Evolutionary conservation across 2,113 vertebrate genomes (phyloP).

Genomic region (Ploceus nigricollis): DNA sequence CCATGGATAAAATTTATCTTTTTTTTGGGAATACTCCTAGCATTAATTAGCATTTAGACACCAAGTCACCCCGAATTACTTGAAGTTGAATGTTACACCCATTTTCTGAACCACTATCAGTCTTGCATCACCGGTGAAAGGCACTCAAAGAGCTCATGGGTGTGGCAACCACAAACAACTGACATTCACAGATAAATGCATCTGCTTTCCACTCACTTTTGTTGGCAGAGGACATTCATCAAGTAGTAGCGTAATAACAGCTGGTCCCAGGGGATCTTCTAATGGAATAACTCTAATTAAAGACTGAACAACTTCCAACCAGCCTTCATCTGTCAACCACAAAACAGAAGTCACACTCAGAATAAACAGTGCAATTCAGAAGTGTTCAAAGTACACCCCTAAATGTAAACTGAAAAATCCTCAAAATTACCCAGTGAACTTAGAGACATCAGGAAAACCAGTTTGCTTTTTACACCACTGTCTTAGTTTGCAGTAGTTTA

Average conservation of each 20-base stretch:
- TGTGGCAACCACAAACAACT: not conserved
- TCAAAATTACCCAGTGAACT: not conserved
- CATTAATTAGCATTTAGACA: not conserved
- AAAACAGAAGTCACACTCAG: conserved; percentile 55
- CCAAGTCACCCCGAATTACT: not conserved
- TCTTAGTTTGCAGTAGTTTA: not conserved
- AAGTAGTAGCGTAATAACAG: conserved; percentile 95
- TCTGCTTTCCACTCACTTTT: conserved; percentile 79
- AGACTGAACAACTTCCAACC: conserved; percentile 97
- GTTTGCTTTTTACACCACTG: not conserved
- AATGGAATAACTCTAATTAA: conserved; percentile 97
- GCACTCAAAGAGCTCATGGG: not conserved
- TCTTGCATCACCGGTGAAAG: not conserved
- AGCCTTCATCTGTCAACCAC: conserved; percentile 88
- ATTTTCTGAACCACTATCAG: not conserved
- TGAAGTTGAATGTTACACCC: not conserved
- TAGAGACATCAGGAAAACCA: not conserved
- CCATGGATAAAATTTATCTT: not conserved
- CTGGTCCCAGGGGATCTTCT: conserved; percentile 96
- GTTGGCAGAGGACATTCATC: conserved; percentile 97
- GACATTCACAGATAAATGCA: not conserved
- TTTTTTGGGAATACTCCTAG: not conserved
- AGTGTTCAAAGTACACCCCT: not conserved
- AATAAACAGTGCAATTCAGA: not conserved
- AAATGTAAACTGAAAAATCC: not conserved